Evolutionary conservation across 2,888 invertebrate species (phyloP), one percentile per base, ranked within the genome.

Genomic region (Andricus curvator): DNA sequence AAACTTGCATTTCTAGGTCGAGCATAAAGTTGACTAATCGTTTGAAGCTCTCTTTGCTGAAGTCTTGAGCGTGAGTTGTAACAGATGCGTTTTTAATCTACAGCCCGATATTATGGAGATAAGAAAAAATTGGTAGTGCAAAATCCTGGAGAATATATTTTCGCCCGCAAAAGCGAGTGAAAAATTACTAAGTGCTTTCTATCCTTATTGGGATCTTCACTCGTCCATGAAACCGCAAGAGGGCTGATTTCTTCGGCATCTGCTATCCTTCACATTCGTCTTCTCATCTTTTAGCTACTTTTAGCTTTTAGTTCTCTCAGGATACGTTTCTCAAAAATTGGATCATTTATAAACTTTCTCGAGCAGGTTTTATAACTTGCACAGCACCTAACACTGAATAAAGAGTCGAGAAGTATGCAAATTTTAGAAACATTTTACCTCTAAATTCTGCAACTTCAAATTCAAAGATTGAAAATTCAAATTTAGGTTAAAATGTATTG

Each of bases 151-250:
- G 79, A 77, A 78, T 83, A 82, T 80, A 81, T 81, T 81, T 79
- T 77, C 82, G 77, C 68, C 77, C 81, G 79, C 66, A 62, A 80
- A 84, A 77, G 78, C 78, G 80, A 81, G 80, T 82, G 84, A 84
- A 84, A 84, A 83, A 82, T 83, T 79, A 80, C 79, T 62, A 56
- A 81, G 81, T 83, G 82, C 81, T 79, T 81, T 84, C 78, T 79
- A 51, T 20, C 70, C 20, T 51, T 70, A 70, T 70, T 70, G 51
- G 70, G 11, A 51, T 70, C 51, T 70, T 33, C n/a, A 22, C 48
- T 70, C 29, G 29, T 8, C 48, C 48, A 51, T 70, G 51, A 70
- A 51, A 70, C 48, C 48, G 70, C 70, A 70, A 51, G 51, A 70
- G 51, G 48, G 68, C 48, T 51, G 48, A 33, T 29, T 51, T 51